Conservation (phyloP, 2,888 invertebrate species). For the Lepidocyrtinus sp. region DNA sequence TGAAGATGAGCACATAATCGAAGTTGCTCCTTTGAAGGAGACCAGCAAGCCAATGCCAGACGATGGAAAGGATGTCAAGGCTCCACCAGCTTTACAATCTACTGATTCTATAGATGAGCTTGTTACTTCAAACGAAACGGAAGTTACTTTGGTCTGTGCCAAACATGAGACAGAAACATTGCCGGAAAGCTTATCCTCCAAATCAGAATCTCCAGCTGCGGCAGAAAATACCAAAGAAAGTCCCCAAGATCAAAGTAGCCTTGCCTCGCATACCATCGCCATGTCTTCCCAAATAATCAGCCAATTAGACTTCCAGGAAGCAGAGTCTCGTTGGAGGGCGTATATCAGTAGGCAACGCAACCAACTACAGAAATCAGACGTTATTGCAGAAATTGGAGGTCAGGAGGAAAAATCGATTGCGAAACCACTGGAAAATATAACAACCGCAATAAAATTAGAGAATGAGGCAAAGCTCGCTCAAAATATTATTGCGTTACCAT, state of each 20-base stretch:
- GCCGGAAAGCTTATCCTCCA: not conserved
- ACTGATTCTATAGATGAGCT: not conserved
- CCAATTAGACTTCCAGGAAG: constrained; percentile 57
- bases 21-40: constrained; percentile 10
- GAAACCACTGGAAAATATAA: constrained; percentile 42
- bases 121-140: constrained; percentile 12
- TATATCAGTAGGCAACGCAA: constrained; percentile 51
- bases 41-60: constrained; percentile 30
- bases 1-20: constrained; percentile 9
- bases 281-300: constrained; percentile 44
- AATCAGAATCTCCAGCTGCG: not conserved
- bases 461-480: constrained; percentile 26
- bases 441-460: constrained; percentile 35
- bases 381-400: constrained; percentile 46
- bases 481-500: not conserved
- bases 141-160: not conserved
- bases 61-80: constrained; percentile 35
- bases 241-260: not conserved
- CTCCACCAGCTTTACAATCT: constrained; percentile 39
- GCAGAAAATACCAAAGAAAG: not conserved
- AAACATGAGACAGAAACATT: no score
- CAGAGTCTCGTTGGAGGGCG: constrained; percentile 57
- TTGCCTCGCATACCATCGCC: no score
- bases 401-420: constrained; percentile 43
- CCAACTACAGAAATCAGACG: not conserved